Conservation (phyloP, 1,140 invertebrate genomes). For the Lasioglossum baleicum region DNA sequence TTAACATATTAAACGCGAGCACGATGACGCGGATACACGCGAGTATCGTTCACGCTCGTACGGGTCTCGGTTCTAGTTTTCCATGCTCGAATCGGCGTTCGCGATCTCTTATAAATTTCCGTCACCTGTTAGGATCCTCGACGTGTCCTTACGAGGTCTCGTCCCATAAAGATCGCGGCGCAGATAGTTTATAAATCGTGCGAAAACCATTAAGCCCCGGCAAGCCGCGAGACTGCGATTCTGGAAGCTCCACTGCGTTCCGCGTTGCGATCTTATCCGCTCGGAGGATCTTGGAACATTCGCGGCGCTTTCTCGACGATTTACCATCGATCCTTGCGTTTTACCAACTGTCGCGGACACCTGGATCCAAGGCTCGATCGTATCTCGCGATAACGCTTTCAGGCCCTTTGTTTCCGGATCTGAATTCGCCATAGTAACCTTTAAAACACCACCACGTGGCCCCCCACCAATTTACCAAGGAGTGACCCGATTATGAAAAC, state of each 20-base stretch:
- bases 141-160: constrained; percentile 36
- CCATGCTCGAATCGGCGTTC: constrained; percentile 27
- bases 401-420: not conserved
- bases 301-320: constrained; percentile 5
- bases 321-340: constrained; percentile 7
- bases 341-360: not conserved
- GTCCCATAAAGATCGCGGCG: constrained; percentile 32
- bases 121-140: constrained; percentile 7
- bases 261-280: constrained; percentile 50
- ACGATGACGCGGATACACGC: constrained; percentile 9
- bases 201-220: constrained; percentile 49
- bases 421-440: not conserved
- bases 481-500: no score
- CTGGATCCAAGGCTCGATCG: not conserved
- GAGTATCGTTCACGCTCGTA: constrained; percentile 31
- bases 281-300: constrained; percentile 26
- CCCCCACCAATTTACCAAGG: no score
- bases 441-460: no score
- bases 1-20: constrained; percentile 43
- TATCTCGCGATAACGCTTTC: not conserved
- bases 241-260: constrained; percentile 42
- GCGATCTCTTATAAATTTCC: constrained; percentile 38
- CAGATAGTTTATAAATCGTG: constrained; percentile 49
- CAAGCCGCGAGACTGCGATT: constrained; percentile 8
- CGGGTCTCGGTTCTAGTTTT: constrained; percentile 18